phyloP scores from a whole-genome alignment of 2,888 invertebrate species.

The Zootermopsis nevadensis region DNA sequence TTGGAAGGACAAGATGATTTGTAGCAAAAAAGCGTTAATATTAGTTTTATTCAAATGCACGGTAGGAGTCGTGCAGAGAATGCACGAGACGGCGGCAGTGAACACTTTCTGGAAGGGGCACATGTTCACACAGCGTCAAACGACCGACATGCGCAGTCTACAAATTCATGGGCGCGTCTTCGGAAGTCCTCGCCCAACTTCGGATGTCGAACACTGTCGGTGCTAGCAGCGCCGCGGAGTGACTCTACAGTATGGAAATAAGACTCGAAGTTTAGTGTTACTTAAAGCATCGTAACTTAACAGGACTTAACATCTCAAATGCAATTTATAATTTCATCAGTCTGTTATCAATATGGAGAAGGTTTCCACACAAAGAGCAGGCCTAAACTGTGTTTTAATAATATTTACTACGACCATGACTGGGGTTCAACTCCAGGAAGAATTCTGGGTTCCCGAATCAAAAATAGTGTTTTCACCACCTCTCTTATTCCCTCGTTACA shows the following conservation, averaged over 20 bases:
- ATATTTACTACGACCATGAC: background rate
- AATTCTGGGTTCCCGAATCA: conserved; percentile 4
- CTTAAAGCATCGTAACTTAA: background rate
- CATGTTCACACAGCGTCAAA: conserved; percentile 15
- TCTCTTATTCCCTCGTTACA: background rate
- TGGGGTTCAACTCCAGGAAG: background rate
- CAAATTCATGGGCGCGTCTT: conserved; percentile 5
- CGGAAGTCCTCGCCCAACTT: background rate
- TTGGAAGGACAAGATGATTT: too few species aligned
- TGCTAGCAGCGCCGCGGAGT: background rate
- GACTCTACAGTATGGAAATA: background rate
- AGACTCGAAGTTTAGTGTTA: background rate
- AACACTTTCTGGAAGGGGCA: background rate
- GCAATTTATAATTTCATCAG: background rate
- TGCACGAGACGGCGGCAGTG: too few species aligned
- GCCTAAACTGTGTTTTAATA: background rate
- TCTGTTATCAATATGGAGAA: background rate
- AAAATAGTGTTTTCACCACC: conserved; percentile 6
- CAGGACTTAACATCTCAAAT: background rate
- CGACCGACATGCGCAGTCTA: conserved; percentile 26
- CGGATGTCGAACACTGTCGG: background rate
- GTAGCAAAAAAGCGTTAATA: too few species aligned
- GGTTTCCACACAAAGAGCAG: background rate
- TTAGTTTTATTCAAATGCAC: too few species aligned
- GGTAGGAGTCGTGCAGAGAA: too few species aligned